phyloP scores from a whole-genome alignment of 2,888 invertebrate species.

The Volucella zonaria region DNA sequence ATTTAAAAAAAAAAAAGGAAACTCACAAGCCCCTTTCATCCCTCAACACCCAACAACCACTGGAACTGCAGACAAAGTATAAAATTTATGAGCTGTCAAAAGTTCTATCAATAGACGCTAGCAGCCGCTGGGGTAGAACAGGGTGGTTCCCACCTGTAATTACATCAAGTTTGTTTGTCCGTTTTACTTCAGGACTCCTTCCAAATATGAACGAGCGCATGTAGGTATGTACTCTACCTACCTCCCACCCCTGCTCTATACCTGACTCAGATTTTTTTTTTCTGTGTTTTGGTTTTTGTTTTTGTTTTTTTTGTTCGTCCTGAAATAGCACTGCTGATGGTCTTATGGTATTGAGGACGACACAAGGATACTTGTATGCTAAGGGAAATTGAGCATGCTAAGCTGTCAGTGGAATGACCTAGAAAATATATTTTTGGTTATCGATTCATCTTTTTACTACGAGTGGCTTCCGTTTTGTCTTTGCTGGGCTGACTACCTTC shows the following conservation, averaged over 20 bases:
- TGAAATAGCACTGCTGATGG: constrained; percentile 46
- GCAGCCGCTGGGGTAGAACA: background rate
- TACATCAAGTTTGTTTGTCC: constrained; percentile 56
- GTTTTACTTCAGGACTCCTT: constrained; percentile 39
- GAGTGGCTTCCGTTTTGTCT: background rate
- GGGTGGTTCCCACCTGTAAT: constrained; percentile 57
- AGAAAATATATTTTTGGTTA: constrained; percentile 64
- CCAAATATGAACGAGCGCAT: too few relatives aligned
- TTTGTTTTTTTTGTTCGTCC: constrained; percentile 29
- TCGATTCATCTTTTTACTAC: constrained; percentile 44
- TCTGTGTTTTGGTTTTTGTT: background rate
- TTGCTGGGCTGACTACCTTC: background rate
- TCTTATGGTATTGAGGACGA: constrained; percentile 46
- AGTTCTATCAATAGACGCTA: constrained; percentile 60
- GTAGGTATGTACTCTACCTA: too few relatives aligned
- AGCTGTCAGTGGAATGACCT: constrained; percentile 57
- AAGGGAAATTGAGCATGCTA: constrained; percentile 64
- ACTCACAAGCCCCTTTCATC: background rate
- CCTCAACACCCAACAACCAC: background rate
- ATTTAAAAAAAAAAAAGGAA: background rate
- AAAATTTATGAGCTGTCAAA: constrained; percentile 70
- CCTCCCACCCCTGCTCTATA: background rate
- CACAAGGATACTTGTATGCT: constrained; percentile 59
- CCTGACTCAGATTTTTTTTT: background rate
- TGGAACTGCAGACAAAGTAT: constrained; percentile 45